Evolutionary conservation across 2,113 vertebrate species (phyloP).

Genomic region (Pogonocichla stellata): DNA sequence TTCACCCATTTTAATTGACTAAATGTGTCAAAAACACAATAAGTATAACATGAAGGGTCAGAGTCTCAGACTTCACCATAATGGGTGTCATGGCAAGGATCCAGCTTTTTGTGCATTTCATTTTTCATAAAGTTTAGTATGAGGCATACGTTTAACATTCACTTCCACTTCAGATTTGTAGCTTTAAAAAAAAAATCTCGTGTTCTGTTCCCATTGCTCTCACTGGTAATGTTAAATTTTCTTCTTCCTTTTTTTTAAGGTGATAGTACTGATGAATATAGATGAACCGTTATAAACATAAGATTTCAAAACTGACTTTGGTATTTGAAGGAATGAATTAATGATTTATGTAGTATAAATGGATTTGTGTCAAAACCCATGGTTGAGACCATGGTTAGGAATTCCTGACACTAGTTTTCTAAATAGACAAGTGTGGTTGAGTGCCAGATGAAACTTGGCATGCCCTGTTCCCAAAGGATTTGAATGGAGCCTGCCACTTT

Average conservation of each 20-base stretch:
- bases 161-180: slow-evolving; percentile 77
- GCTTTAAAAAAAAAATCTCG: slow-evolving; percentile 21
- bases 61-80: slow-evolving; percentile 79
- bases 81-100: slow-evolving; percentile 87
- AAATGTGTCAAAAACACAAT: slow-evolving; percentile 87
- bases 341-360: slow-evolving; percentile 49
- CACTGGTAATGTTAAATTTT: slow-evolving; percentile 38
- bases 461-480: not conserved
- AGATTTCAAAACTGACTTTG: slow-evolving; percentile 28
- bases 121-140: slow-evolving; percentile 77
- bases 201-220: slow-evolving; percentile 56
- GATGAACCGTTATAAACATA: slow-evolving; percentile 61
- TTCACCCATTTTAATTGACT: slow-evolving; percentile 85
- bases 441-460: slow-evolving; percentile 55
- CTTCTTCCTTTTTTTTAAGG: not conserved
- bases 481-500: slow-evolving; percentile 32
- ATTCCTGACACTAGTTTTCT: slow-evolving; percentile 28
- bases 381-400: slow-evolving; percentile 20
- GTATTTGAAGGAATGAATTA: slow-evolving; percentile 29
- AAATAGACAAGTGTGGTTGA: not conserved
- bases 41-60: slow-evolving; percentile 80
- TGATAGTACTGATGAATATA: slow-evolving; percentile 44
- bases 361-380: slow-evolving; percentile 27
- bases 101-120: slow-evolving; percentile 81
- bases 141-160: slow-evolving; percentile 68